Conservation (phyloP, 2,113 vertebrate species). For the Sorex fumeus region DNA sequence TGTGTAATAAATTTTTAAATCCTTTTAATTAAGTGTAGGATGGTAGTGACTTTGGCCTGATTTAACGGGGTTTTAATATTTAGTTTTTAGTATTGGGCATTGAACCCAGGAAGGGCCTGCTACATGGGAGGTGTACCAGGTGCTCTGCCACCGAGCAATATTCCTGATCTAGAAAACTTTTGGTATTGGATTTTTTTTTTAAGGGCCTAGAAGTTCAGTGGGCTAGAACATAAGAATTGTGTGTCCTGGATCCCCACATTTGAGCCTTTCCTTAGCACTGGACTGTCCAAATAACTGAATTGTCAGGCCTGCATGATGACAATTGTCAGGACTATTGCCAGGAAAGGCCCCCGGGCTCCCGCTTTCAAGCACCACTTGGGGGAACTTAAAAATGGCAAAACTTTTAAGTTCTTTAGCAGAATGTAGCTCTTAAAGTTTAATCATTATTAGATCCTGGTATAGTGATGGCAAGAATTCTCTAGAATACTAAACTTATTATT, state of each 20-base stretch:
- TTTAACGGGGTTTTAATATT: slow-evolving; percentile 43
- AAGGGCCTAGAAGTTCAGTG: no score
- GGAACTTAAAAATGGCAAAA: not conserved
- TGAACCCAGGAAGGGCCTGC: not conserved
- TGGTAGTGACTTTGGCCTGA: slow-evolving; percentile 8
- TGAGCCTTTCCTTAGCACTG: no score
- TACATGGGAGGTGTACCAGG: no score
- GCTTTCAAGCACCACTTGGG: no score
- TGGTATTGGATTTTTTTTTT: slow-evolving; percentile 54
- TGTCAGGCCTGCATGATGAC: no score
- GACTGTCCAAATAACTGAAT: no score
- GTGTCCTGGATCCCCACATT: no score
- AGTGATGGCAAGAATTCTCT: not conserved
- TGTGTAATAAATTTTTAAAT: slow-evolving; percentile 2
- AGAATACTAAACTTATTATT: slow-evolving; percentile 37
- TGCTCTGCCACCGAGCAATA: no score
- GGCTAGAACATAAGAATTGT: no score
- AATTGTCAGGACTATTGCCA: no score
- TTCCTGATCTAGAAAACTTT: no score
- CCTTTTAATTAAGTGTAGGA: slow-evolving; percentile 46
- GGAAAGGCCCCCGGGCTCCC: no score
- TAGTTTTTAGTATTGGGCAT: not conserved
- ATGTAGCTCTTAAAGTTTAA: not conserved
- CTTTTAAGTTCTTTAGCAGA: not conserved
- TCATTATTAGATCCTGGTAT: slow-evolving; percentile 16